Conservation (phyloP, 2,888 invertebrate species). For the Catocala sponsa region DNA sequence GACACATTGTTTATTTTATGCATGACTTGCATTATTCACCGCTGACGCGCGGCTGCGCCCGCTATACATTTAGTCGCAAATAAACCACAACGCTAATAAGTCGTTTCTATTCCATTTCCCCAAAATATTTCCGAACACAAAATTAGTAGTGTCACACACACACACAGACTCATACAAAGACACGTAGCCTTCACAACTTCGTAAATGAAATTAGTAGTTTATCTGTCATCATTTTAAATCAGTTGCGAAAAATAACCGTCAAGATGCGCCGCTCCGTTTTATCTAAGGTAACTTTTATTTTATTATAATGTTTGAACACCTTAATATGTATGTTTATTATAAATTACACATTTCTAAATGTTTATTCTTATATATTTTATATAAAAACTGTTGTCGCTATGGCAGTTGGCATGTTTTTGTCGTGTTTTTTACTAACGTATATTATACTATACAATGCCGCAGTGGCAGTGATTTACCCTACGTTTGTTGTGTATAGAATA, state of each 20-base stretch:
- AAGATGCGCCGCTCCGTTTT: constrained; percentile 25
- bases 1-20: no score
- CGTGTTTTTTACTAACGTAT: constrained; percentile 23
- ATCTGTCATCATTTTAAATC: constrained; percentile 29
- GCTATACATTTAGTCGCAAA: no score
- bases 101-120: no score
- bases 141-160: no score
- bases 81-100: no score
- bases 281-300: constrained; percentile 24
- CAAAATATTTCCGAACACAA: no score
- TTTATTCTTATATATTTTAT: constrained; percentile 6
- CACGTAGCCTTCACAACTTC: no score
- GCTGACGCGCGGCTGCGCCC: no score
- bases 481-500: constrained; percentile 26
- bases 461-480: constrained; percentile 23
- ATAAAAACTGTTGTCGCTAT: constrained; percentile 10
- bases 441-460: constrained; percentile 24
- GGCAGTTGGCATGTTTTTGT: constrained; percentile 20
- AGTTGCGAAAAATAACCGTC: constrained; percentile 28
- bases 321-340: constrained; percentile 14
- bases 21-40: no score
- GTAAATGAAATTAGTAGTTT: background rate
- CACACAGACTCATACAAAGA: no score
- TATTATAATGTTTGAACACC: constrained; percentile 13
- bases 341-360: constrained; percentile 8